These are phyloP conservation scores for Sylvilagus floridanus DNA, from an alignment of 2,797 vertebrate species.

Conservation along the genomic window DNA sequence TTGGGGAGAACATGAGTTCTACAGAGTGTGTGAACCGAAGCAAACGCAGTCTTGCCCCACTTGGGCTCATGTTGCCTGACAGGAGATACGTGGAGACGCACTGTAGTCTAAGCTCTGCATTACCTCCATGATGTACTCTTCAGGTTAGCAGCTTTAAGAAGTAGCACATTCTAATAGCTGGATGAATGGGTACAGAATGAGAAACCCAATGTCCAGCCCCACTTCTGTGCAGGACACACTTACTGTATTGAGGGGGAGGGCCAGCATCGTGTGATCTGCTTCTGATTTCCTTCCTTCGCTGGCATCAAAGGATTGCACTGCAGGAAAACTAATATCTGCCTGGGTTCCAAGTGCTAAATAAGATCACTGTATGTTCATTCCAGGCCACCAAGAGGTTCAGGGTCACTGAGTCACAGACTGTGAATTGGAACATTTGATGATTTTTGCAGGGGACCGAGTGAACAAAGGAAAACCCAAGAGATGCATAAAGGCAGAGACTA, in stretches of 20 bases:
- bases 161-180: neutral
- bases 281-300: slow-evolving; percentile 39
- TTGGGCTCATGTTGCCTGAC: neutral
- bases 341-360: slow-evolving; percentile 21
- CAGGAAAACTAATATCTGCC: slow-evolving; percentile 51
- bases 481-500: slow-evolving; percentile 18
- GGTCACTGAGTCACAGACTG: slow-evolving; percentile 39
- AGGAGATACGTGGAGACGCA: neutral
- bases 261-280: neutral
- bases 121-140: neutral
- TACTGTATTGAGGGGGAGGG: neutral
- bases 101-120: neutral
- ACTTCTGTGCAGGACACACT: neutral
- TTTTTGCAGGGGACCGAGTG: slow-evolving; percentile 63
- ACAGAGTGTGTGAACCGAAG: neutral
- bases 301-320: slow-evolving; percentile 7
- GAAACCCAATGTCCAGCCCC: neutral
- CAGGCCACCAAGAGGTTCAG: slow-evolving; percentile 61
- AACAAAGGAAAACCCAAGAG: slow-evolving; percentile 64
- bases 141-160: neutral
- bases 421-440: slow-evolving; percentile 62
- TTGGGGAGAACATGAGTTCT: neutral
- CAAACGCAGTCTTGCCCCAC: neutral
- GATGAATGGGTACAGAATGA: neutral
- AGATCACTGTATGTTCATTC: slow-evolving; percentile 58